phyloP scores from a whole-genome alignment of 2,888 invertebrate genomes.

The Melangyna quadrimaculata region DNA sequence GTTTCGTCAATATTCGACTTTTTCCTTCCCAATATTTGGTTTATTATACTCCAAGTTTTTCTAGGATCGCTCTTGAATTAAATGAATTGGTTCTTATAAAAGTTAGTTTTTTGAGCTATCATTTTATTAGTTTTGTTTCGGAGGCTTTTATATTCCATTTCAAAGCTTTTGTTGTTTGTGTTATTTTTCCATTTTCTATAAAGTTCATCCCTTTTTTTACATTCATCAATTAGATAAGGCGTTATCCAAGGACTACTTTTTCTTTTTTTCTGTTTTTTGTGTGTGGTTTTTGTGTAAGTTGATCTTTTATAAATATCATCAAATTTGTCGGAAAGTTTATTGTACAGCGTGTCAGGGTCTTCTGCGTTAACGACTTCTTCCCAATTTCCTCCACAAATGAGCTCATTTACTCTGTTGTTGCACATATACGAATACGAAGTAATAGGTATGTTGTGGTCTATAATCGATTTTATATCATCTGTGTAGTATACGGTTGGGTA shows the following conservation, averaged over 20 bases:
- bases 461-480: too few relatives aligned
- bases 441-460: not conserved
- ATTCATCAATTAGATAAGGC: not conserved
- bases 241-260: not conserved
- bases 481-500: slow-evolving; percentile 1
- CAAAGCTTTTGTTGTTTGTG: slow-evolving; percentile 1
- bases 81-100: not conserved
- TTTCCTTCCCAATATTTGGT: not conserved
- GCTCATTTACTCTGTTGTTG: not conserved
- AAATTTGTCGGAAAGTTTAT: not conserved
- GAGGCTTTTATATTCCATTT: slow-evolving; percentile 7
- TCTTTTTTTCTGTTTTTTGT: too few relatives aligned
- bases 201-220: not conserved
- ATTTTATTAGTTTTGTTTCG: slow-evolving; percentile 9
- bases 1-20: not conserved
- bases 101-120: not conserved
- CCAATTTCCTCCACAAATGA: slow-evolving; percentile 8
- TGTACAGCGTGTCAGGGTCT: not conserved
- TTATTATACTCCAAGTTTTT: not conserved
- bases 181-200: slow-evolving; percentile 23
- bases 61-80: not conserved
- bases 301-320: not conserved
- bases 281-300: not conserved
- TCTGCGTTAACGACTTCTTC: not conserved
- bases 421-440: not conserved